phyloP scores from a whole-genome alignment of 2,888 invertebrate species.

The Lithophane leautieri region DNA sequence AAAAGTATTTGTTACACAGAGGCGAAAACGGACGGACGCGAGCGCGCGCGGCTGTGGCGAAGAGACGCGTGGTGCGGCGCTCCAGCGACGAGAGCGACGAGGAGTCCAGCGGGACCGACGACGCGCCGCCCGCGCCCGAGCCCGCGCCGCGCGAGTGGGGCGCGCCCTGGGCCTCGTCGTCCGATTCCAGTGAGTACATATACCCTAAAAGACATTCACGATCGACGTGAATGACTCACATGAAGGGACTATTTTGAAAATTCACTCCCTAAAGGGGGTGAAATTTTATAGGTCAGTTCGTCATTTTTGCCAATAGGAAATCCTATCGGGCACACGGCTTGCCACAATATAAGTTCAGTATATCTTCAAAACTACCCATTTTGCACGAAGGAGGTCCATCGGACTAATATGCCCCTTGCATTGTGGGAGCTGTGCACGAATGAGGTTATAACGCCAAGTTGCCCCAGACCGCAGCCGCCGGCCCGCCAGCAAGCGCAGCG shows the following conservation, averaged over 20 bases:
- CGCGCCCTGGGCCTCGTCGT: conserved; percentile 89
- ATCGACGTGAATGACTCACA: neutral
- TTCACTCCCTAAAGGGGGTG: neutral
- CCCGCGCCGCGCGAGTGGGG: conserved; percentile 89
- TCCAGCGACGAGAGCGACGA: conserved; percentile 88
- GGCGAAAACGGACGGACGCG: conserved; percentile 82
- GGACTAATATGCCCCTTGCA: neutral
- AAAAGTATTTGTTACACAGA: conserved; percentile 59
- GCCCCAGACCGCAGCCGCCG: conserved; percentile 83
- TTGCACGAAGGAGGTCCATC: too few relatives aligned
- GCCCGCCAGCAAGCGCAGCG: conserved; percentile 84
- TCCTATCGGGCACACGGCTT: neutral
- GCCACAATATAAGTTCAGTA: neutral
- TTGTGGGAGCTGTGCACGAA: neutral
- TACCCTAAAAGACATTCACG: neutral
- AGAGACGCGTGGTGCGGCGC: conserved; percentile 84
- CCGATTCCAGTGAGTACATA: conserved; percentile 81
- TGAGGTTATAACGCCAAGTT: neutral
- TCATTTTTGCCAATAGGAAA: neutral
- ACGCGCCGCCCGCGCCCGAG: conserved; percentile 86
- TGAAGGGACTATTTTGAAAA: neutral
- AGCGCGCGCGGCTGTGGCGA: conserved; percentile 78
- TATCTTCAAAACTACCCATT: neutral
- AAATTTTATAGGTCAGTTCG: neutral
- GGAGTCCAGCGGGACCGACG: conserved; percentile 87